These are phyloP conservation scores for Aphodius sticticus DNA, from an alignment of 2,888 invertebrate genomes.

Conservation along the genomic window DNA sequence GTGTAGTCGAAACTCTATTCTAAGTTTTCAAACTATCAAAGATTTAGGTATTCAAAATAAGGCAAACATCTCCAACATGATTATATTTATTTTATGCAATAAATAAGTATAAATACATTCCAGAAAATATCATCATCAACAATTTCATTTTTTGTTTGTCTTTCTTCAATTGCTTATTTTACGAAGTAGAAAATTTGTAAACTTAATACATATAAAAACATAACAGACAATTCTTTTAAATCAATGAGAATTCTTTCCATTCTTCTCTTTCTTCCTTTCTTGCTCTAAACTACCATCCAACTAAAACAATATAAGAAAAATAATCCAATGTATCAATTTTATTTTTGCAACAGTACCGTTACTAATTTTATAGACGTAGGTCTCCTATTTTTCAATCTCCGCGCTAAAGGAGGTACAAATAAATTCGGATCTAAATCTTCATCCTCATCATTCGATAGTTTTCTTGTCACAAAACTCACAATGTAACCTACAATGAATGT, in stretches of 20 bases:
- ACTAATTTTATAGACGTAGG: background rate
- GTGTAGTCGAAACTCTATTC: no score
- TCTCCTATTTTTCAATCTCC: slow-evolving; percentile 18
- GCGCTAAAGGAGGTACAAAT: slow-evolving; percentile 33
- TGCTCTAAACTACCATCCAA: background rate
- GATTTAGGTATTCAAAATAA: background rate
- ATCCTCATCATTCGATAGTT: slow-evolving; percentile 27
- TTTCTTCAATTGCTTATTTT: background rate
- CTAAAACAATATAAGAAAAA: background rate
- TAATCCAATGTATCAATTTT: background rate
- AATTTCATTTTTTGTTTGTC: background rate
- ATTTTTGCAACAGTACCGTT: background rate
- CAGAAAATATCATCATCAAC: background rate
- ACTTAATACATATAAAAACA: background rate
- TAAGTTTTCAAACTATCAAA: no score
- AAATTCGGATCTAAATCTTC: slow-evolving; percentile 36
- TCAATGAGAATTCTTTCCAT: background rate
- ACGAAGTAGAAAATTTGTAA: background rate
- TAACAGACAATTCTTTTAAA: background rate
- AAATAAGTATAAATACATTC: background rate
- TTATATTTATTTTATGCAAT: background rate
- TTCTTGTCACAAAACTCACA: slow-evolving; percentile 57
- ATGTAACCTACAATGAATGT: slow-evolving; percentile 64
- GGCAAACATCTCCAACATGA: background rate
- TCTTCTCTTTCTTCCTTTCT: background rate